These are phyloP conservation scores for Threskiornis aethiopicus DNA, from an alignment of 2,797 vertebrate species.

Conservation along the genomic window DNA sequence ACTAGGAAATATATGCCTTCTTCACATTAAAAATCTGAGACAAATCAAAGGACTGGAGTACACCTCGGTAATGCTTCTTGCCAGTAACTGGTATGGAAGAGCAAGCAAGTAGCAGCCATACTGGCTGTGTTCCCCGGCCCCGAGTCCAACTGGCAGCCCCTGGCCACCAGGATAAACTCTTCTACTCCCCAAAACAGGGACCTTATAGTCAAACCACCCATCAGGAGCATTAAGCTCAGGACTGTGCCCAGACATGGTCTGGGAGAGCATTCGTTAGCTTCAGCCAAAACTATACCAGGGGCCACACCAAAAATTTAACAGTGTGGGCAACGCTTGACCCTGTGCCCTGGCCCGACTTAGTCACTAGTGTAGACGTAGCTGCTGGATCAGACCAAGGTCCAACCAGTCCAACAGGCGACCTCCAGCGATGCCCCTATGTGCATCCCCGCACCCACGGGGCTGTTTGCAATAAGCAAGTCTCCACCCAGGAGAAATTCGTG, in stretches of 20 bases:
- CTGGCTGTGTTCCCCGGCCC: not conserved
- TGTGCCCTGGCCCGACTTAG: not conserved
- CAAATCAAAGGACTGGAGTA: not conserved
- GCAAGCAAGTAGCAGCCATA: not conserved
- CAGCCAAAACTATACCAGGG: not conserved
- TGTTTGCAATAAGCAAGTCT: not conserved
- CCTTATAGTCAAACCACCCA: not conserved
- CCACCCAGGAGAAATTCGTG: conserved; percentile 41
- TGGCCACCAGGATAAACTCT: not conserved
- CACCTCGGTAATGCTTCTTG: not conserved
- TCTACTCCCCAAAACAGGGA: not conserved
- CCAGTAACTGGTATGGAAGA: not conserved
- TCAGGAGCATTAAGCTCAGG: not conserved
- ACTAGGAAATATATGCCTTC: not conserved
- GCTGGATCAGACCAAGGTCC: not conserved
- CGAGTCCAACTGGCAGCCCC: not conserved
- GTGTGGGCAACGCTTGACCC: fast-evolving
- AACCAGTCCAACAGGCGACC: not conserved
- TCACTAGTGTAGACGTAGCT: not conserved
- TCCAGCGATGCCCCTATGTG: not conserved
- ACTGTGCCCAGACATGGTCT: not conserved
- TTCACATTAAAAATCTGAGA: not conserved
- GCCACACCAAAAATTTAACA: not conserved
- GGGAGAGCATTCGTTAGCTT: not conserved
- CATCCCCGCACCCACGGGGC: not conserved